A percentile compares a stretch with the other conserved stretches of the same genome.
These are phyloP conservation scores for Tapirus terrestris DNA, from an alignment of 2,113 vertebrate genomes.

Conservation along the genomic window DNA sequence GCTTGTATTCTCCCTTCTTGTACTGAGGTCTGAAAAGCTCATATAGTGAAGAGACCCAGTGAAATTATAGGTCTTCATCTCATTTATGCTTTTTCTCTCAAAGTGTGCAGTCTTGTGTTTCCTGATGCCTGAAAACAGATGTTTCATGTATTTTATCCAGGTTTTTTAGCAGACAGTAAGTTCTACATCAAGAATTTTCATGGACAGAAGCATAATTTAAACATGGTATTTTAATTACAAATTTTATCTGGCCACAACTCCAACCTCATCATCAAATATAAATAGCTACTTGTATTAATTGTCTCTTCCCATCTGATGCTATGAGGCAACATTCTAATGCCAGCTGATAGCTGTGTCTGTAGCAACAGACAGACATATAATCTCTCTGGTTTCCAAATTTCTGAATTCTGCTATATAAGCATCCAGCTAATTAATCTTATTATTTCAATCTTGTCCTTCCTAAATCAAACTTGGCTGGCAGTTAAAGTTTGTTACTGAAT, in stretches of 20 bases:
- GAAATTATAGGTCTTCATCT: not conserved
- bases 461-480: not conserved
- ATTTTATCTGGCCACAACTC: not conserved
- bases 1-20: not conserved
- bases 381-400: not conserved
- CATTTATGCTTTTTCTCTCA: not conserved
- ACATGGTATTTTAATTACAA: not conserved
- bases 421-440: not conserved
- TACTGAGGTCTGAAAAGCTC: not conserved
- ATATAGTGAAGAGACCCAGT: not conserved
- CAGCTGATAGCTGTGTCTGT: not conserved
- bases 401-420: not conserved
- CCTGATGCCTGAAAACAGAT: not conserved
- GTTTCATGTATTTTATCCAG: not conserved
- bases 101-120: not conserved
- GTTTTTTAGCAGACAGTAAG: not conserved
- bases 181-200: not conserved
- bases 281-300: not conserved
- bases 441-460: not conserved
- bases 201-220: not conserved
- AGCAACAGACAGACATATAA: not conserved
- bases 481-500: not conserved
- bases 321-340: not conserved
- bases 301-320: not conserved
- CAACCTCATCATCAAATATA: not conserved